These are phyloP conservation scores for Orthonychiurus folsomi DNA, from an alignment of 2,888 invertebrate species.

Conservation along the genomic window DNA sequence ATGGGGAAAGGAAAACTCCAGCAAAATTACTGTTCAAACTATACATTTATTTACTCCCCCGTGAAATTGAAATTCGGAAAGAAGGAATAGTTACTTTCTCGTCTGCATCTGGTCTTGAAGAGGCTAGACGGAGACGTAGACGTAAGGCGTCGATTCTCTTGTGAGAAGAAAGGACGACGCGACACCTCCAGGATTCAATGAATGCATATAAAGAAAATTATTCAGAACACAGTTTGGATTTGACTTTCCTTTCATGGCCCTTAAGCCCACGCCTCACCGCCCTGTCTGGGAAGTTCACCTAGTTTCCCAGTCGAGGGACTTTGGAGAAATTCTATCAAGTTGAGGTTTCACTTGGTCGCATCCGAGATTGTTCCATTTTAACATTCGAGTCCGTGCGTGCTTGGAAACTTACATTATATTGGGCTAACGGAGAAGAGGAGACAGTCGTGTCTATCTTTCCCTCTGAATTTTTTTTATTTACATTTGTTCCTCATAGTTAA, in stretches of 20 bases:
- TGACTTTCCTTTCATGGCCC: background rate
- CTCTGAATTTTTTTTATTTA: background rate
- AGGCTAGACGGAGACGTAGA: too few relatives aligned
- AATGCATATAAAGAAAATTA: background rate
- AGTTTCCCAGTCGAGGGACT: conserved; percentile 1
- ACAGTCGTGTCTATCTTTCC: background rate
- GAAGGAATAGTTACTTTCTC: background rate
- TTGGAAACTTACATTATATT: too few relatives aligned
- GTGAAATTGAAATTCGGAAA: background rate
- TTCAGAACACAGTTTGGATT: background rate
- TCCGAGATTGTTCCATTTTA: too few relatives aligned
- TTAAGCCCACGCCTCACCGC: background rate
- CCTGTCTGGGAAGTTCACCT: background rate
- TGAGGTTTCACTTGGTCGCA: background rate
- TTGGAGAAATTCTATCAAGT: too few relatives aligned
- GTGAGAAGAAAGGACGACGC: too few relatives aligned
- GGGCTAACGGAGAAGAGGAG: background rate
- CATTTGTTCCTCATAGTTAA: too few relatives aligned
- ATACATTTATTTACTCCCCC: background rate
- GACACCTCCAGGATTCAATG: background rate
- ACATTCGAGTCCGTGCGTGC: too few relatives aligned
- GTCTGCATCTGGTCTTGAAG: too few relatives aligned
- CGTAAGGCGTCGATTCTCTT: too few relatives aligned
- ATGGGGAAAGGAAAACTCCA: background rate
- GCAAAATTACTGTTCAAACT: background rate